Conservation (phyloP, 2,888 invertebrate species). For the Dermolepida albohirtum region DNA sequence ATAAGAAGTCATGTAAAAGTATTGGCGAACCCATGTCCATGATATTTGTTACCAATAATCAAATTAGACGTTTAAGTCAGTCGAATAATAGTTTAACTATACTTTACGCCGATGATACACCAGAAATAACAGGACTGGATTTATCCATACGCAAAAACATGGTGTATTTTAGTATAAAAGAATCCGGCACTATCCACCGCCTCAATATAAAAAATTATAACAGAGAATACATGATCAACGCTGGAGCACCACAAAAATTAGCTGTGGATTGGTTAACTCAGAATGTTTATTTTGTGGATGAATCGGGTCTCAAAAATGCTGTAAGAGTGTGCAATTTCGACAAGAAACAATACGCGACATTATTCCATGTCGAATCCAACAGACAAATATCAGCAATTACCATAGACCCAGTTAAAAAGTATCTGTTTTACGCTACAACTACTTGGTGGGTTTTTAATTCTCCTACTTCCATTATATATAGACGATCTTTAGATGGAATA, state of each 20-base stretch:
- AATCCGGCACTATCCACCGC: conserved; percentile 63
- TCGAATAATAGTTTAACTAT: conserved; percentile 57
- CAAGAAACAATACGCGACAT: conserved; percentile 54
- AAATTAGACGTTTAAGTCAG: conserved; percentile 68
- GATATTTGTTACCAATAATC: conserved; percentile 69
- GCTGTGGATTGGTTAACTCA: conserved; percentile 81
- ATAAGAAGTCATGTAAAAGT: conserved; percentile 77
- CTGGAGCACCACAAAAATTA: conserved; percentile 69
- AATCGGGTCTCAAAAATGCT: conserved; percentile 55
- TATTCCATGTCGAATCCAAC: conserved; percentile 64
- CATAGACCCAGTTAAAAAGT: conserved; percentile 72
- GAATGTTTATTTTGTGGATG: conserved; percentile 75
- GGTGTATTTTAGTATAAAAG: conserved; percentile 68
- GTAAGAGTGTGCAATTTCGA: conserved; percentile 61
- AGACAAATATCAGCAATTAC: conserved; percentile 70
- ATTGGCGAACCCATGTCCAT: conserved; percentile 68
- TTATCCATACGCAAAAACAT: conserved; percentile 63
- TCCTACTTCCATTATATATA: conserved; percentile 68
- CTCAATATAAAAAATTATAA: conserved; percentile 61
- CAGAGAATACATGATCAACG: conserved; percentile 60
- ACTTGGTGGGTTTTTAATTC: conserved; percentile 64
- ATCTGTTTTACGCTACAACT: conserved; percentile 71
- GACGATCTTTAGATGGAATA: conserved; percentile 69
- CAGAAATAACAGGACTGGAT: conserved; percentile 69
- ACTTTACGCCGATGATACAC: conserved; percentile 65